Evolutionary conservation across 2,888 invertebrate genomes (phyloP).

Genomic region (Leptarthrus brevirostris): DNA sequence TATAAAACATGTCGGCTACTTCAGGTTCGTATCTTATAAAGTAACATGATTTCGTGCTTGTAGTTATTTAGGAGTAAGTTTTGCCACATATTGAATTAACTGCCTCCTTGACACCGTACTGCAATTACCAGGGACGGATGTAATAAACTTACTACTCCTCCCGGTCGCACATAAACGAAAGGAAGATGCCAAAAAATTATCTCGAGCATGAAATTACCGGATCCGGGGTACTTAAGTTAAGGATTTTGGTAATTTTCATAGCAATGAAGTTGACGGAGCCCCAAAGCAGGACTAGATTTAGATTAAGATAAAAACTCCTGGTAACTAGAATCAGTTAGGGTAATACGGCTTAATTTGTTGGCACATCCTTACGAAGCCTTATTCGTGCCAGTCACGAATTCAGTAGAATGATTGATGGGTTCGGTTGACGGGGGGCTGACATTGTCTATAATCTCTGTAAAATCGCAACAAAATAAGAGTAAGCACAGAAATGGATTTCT

Average conservation of each 20-base stretch:
- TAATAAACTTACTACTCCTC: slow-evolving; percentile 25
- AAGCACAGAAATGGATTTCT: neutral
- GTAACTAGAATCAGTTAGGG: slow-evolving; percentile 28
- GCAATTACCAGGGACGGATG: slow-evolving; percentile 24
- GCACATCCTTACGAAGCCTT: neutral
- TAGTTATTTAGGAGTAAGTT: neutral
- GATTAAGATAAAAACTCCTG: slow-evolving; percentile 30
- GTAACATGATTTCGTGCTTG: slow-evolving; percentile 8
- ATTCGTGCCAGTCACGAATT: slow-evolving; percentile 7
- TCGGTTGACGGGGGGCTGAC: neutral
- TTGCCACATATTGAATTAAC: slow-evolving; percentile 32
- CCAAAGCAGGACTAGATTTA: neutral
- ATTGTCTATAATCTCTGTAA: neutral
- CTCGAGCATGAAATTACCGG: slow-evolving; percentile 47
- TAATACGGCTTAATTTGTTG: slow-evolving; percentile 33
- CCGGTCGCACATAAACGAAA: slow-evolving; percentile 22
- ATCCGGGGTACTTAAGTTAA: slow-evolving; percentile 21
- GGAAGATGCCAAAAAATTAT: slow-evolving; percentile 34
- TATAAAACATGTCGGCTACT: slow-evolving; percentile 11
- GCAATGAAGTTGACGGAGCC: neutral
- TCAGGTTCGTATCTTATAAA: neutral
- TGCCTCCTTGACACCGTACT: slow-evolving; percentile 8
- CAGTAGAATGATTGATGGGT: slow-evolving; percentile 17
- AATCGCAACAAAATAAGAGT: neutral
- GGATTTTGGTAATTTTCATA: slow-evolving; percentile 39